phyloP scores from a whole-genome alignment of 2,797 vertebrate genomes.

The Squalus acanthias region DNA sequence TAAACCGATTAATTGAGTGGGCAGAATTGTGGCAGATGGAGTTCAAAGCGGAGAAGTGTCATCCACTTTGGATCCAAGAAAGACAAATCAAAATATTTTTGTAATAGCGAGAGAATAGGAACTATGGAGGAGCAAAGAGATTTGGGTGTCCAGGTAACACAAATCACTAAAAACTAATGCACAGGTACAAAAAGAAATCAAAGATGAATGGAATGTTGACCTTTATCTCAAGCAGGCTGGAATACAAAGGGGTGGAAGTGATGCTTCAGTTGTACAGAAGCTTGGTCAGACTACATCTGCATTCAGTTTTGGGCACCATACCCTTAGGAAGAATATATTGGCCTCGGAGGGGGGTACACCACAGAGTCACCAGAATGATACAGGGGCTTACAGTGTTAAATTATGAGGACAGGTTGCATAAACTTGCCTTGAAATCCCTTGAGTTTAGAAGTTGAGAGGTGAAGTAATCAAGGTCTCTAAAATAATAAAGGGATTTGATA shows the following conservation, averaged over 20 bases:
- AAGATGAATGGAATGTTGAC: neutral
- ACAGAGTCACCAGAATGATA: neutral
- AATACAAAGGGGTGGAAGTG: neutral
- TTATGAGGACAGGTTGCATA: neutral
- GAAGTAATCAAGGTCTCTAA: neutral
- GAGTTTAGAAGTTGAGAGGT: neutral
- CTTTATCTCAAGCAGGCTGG: neutral
- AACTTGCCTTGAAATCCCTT: neutral
- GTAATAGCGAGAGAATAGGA: too few relatives aligned
- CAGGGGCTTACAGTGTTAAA: neutral
- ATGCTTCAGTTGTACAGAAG: neutral
- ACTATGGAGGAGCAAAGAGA: too few relatives aligned
- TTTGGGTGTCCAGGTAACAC: too few relatives aligned
- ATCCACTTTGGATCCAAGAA: too few relatives aligned
- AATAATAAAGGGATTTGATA: neutral
- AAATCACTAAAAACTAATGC: neutral
- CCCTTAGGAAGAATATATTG: too few relatives aligned
- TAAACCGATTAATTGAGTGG: too few relatives aligned
- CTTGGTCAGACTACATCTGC: neutral
- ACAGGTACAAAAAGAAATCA: neutral
- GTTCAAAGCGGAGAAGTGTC: too few relatives aligned
- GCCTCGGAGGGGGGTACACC: neutral
- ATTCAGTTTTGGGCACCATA: neutral
- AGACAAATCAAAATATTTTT: too few relatives aligned
- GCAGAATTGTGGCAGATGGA: too few relatives aligned